Evolutionary conservation across 1,140 invertebrate genomes (phyloP).

Genomic region (Drosophila oshimai): DNA sequence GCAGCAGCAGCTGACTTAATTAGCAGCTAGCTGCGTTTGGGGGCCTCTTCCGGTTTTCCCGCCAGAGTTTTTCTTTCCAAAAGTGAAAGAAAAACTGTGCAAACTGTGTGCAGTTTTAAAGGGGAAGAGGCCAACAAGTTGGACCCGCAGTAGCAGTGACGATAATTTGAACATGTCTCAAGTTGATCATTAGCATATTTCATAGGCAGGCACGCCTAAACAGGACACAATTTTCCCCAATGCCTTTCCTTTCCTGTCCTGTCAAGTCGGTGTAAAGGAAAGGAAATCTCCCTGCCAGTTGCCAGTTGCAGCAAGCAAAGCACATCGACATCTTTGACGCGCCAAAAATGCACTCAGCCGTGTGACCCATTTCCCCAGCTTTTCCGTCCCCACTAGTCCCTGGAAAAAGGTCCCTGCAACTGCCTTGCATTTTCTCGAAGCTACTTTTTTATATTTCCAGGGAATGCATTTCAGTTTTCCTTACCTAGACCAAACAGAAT

Average conservation of each 20-base stretch:
- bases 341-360: constrained; percentile 77
- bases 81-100: constrained; percentile 9
- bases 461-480: constrained; percentile 4
- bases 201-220: constrained; percentile 56
- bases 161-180: constrained; percentile 79
- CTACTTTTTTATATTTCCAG: constrained; percentile 24
- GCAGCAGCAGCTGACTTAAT: constrained; percentile 59
- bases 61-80: not conserved
- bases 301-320: too few relatives aligned
- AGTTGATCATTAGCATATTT: constrained; percentile 82
- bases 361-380: constrained; percentile 72
- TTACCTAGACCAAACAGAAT: constrained; percentile 18
- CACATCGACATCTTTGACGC: constrained; percentile 73
- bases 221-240: constrained; percentile 31
- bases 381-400: not conserved
- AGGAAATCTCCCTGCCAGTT: constrained; percentile 21
- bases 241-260: constrained; percentile 20
- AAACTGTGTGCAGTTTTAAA: constrained; percentile 47
- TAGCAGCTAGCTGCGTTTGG: constrained; percentile 38
- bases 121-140: constrained; percentile 33
- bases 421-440: constrained; percentile 9
- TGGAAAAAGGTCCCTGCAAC: constrained; percentile 46
- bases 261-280: constrained; percentile 24
- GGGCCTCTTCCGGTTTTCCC: constrained; percentile 12
- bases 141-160: constrained; percentile 39